Evolutionary conservation across 2,797 vertebrate species (phyloP).

Genomic region (Aselliscus stoliczkanus): DNA sequence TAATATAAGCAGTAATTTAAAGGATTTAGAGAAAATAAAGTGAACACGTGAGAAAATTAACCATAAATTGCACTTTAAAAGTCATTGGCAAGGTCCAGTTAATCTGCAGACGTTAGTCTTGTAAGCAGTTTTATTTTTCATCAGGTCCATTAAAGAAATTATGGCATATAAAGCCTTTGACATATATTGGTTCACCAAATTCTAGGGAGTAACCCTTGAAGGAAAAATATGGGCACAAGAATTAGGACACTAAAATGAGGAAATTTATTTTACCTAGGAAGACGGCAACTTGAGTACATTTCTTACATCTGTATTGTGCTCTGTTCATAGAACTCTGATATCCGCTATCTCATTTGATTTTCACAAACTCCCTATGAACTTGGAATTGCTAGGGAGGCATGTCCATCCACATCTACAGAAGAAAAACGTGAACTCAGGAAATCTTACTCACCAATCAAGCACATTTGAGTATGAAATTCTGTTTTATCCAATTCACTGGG

Average conservation of each 20-base stretch:
- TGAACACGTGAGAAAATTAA: not conserved
- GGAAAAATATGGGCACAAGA: not conserved
- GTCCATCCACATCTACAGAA: not conserved
- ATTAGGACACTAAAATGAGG: not conserved
- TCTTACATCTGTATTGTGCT: not conserved
- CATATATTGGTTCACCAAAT: not conserved
- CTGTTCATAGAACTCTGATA: not conserved
- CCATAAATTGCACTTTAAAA: not conserved
- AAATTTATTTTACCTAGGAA: not conserved
- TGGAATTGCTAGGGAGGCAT: not conserved
- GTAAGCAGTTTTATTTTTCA: not conserved
- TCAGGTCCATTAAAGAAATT: not conserved
- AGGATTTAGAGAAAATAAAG: not conserved
- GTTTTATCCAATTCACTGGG: not conserved
- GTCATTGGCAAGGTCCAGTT: not conserved
- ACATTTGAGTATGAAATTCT: not conserved
- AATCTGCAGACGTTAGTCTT: not conserved
- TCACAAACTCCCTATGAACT: not conserved
- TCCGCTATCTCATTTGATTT: not conserved
- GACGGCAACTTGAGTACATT: not conserved
- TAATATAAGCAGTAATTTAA: not conserved
- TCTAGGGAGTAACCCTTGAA: not conserved
- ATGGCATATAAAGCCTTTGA: not conserved
- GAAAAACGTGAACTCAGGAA: not conserved
- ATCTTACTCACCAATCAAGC: not conserved